Base-by-base conservation (phyloP, 2,888 invertebrate genomes). In the Pheosia tremula region DNA sequence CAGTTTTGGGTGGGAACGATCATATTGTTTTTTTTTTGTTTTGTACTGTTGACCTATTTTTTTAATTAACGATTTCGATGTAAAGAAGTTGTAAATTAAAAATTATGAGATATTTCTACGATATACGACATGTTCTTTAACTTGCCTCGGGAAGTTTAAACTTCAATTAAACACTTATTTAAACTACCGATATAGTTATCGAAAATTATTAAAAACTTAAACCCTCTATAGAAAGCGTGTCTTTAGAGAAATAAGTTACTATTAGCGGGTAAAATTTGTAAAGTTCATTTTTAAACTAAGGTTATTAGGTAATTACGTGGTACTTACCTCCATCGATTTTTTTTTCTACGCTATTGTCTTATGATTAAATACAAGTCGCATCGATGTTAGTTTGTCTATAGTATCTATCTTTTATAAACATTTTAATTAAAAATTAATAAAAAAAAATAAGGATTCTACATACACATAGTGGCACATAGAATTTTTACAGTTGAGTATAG, bases 291-390 rank as follows among this genome's bases (percentile, higher is more conserved):
- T 2, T 24, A 24, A 24, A 24, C 24, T 24, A 24, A 24, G 24
- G 24, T 24, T 24, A 24, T 24, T 24, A 24, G 24, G 24, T 24
- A 24, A 24, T 24, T 24, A 24, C 24, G 24, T 24, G 9, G 43
- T 43, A 39, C 39, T 39, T 39, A 43, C 24, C 24, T 24, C 24
- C 24, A 24, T 24, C 24, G 24, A 24, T 24, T 24, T 24, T 24
- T 24, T 24, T 24, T 47, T 55, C 4, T 77, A 78, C 77, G 79
- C 79, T 79, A 77, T 75, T 75, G 79, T 87, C 86, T 87, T 87
- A 87, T 86, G 88, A 88, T 77, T 78, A 78, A 72, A 61, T 24
- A 66, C 71, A 81, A 37, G 37, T 37, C 77, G 79, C 85, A 85
- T 87, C 83, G 85, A 86, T 82, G 73, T 77, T 78, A 75, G 71